A percentile compares a stretch with the other conserved stretches of the same genome.
These are phyloP conservation scores for Chitala chitala DNA, from an alignment of 2,113 vertebrate genomes.

Conservation along the genomic window DNA sequence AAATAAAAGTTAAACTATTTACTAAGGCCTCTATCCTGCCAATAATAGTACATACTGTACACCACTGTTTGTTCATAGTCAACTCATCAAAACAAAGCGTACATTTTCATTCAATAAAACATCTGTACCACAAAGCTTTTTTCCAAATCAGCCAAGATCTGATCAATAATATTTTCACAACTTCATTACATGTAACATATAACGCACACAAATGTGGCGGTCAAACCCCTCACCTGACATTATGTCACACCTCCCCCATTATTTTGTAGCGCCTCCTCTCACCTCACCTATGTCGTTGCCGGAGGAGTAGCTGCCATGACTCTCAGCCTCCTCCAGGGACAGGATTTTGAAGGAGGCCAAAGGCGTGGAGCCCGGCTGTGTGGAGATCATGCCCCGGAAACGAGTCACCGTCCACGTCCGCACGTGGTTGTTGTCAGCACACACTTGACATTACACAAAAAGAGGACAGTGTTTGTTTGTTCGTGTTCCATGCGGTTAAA, in stretches of 20 bases:
- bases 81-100: no score
- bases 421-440: slow-evolving; percentile 94
- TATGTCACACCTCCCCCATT: no score
- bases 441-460: slow-evolving; percentile 66
- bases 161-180: no score
- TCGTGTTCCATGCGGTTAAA: no score
- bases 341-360: slow-evolving; percentile 94
- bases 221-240: no score
- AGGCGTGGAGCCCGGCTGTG: slow-evolving; percentile 91
- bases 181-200: no score
- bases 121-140: no score
- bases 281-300: slow-evolving; percentile 89
- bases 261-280: neutral
- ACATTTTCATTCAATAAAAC: no score
- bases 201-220: no score
- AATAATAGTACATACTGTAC: no score
- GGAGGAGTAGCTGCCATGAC: slow-evolving; percentile 87
- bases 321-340: slow-evolving; percentile 90
- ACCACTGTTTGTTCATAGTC: neutral
- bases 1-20: neutral
- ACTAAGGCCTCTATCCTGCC: no score
- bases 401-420: slow-evolving; percentile 94
- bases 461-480: neutral
- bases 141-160: no score
- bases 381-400: slow-evolving; percentile 96